Evolutionary conservation across 1,140 invertebrate genomes (phyloP).

Genomic region (Polypedilum vanderplanki): DNA sequence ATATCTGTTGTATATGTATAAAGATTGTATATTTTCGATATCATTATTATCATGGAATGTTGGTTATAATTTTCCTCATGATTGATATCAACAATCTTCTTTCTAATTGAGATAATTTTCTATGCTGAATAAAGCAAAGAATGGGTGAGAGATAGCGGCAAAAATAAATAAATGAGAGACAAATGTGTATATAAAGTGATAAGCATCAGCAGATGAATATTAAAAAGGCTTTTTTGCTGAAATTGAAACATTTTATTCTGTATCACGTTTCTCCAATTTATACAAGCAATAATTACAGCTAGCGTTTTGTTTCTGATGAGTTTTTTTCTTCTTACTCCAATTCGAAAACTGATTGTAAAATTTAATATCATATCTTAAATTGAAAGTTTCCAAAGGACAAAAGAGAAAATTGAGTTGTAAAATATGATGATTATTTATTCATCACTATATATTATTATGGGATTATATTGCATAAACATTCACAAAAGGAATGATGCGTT

Average conservation of each 20-base stretch:
- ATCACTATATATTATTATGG: too few species aligned
- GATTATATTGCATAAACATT: neutral
- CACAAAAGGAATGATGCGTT: conserved; percentile 4
- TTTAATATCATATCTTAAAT: too few species aligned
- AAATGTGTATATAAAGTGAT: conserved; percentile 17
- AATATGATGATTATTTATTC: too few species aligned
- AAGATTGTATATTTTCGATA: too few species aligned
- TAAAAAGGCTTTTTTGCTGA: neutral
- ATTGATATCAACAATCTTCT: conserved; percentile 21
- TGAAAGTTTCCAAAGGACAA: too few species aligned
- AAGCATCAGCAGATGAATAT: conserved; percentile 26
- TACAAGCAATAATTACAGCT: conserved; percentile 14
- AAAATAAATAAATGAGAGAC: neutral
- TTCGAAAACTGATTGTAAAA: neutral
- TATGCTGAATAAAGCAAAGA: neutral
- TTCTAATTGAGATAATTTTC: conserved; percentile 23
- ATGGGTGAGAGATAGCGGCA: too few species aligned
- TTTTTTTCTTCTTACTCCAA: neutral
- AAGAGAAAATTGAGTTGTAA: too few species aligned
- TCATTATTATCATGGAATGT: too few species aligned
- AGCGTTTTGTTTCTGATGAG: neutral
- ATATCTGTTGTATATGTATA: too few species aligned
- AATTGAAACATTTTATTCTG: conserved; percentile 17
- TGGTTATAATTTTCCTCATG: neutral
- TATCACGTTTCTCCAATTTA: conserved; percentile 17